Evolutionary conservation across 2,113 vertebrate species (phyloP), one percentile per base, ranked within the genome.

Genomic region (Helogale parvula): DNA sequence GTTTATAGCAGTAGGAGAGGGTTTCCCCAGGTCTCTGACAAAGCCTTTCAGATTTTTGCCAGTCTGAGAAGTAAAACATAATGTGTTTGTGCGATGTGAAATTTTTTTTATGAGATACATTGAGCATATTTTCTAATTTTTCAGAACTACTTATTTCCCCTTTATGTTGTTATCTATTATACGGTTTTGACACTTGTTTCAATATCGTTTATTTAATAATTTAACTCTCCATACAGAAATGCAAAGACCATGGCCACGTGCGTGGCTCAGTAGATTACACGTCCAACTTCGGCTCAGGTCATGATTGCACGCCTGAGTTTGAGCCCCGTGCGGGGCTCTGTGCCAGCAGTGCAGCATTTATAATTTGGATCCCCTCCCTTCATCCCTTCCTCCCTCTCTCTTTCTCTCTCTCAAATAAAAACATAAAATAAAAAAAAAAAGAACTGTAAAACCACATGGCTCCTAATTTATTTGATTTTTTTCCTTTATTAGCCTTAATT

Each of bases 51-150:
- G 77, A 52, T 35, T 88, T 94, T 13, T 88, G 68, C 71, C 50
- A 71, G 19, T 82, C 2, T 65, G 45, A 3, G 41, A 79, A 94
- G 50, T 94, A 5, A 93, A 95, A 93, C 85, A 38, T 35, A 45
- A 10, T 35, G 47, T 41, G 15, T 38, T 23, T 84, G 5, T 31
- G 31, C 57, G 38, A 74, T 93, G 10, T 69, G 21, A 92, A 57
- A 54, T 85, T 76, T 12, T 79, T 89, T 72, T 60, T 31, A 63
- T 52, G 79, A 80, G 31, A 9, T 3, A 92, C 16, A 35, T 7
- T 82, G 31, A 87, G 29, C 12, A 15, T 5, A 92, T 50, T 95
- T 96, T 85, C 38, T 95, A 77, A 71, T 69, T 92, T 97, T 85
- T n/a, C 91, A 76, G 54, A 86, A 29, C 23, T 63, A 84, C 17